A percentile compares a stretch with the other conserved stretches of the same genome.
These are phyloP conservation scores for Spongia lamella DNA, from an alignment of 37 sponge, comb jelly and placozoan genomes.

Conservation along the genomic window DNA sequence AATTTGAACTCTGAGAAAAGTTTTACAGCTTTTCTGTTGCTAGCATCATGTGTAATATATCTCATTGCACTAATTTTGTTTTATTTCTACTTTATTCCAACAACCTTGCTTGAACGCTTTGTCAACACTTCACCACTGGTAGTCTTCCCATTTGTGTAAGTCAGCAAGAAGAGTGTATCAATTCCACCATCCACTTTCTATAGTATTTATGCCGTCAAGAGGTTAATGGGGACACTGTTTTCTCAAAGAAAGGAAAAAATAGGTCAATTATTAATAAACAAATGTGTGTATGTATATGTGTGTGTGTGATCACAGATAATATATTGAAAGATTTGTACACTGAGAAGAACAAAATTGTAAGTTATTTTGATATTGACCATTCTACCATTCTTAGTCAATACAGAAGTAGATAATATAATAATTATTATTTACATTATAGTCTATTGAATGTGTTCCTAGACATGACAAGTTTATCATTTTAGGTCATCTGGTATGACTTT, in stretches of 20 bases:
- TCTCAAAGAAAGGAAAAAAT: slow-evolving; percentile 32
- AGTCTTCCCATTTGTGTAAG: slow-evolving; percentile 72
- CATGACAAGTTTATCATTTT: too few relatives aligned
- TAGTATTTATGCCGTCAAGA: slow-evolving; percentile 49
- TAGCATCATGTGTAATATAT: slow-evolving; percentile 53
- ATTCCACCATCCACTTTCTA: not conserved
- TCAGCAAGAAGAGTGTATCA: too few relatives aligned
- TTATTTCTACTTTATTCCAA: slow-evolving; percentile 54
- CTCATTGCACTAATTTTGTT: slow-evolving; percentile 33
- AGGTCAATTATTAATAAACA: slow-evolving; percentile 21
- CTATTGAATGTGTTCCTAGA: too few relatives aligned
- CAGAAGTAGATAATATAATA: too few relatives aligned
- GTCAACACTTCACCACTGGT: slow-evolving; percentile 30
- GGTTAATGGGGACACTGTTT: slow-evolving; percentile 38
- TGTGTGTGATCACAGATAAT: not conserved
- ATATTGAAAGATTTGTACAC: too few relatives aligned
- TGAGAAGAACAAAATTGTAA: too few relatives aligned
- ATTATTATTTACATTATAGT: too few relatives aligned
- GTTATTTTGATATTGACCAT: too few relatives aligned
- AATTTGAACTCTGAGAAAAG: slow-evolving; percentile 51
- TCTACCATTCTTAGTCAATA: too few relatives aligned
- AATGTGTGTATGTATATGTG: not conserved
- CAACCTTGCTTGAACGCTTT: slow-evolving; percentile 31
- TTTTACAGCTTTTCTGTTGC: slow-evolving; percentile 52
- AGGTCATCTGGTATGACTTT: too few relatives aligned